Evolutionary conservation across 1,140 invertebrate genomes (phyloP).

Genomic region (Orchestia grillus): DNA sequence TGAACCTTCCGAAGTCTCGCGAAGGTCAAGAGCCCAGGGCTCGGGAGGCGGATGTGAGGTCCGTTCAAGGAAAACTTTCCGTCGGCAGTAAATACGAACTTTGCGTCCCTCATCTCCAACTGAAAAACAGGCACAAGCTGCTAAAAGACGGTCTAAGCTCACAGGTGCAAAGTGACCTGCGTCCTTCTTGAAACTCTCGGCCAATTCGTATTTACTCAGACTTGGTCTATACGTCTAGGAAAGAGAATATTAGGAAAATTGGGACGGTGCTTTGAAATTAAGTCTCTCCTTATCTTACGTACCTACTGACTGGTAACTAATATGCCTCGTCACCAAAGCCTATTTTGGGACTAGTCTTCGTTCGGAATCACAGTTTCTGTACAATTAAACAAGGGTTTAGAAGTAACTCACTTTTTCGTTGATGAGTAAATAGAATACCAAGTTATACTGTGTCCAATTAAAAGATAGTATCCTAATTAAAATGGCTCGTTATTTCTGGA

Average conservation of each 20-base stretch:
- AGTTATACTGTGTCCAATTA: too few relatives aligned
- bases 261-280: not conserved
- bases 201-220: not conserved
- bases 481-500: too few relatives aligned
- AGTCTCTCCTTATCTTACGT: not conserved
- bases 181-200: not conserved
- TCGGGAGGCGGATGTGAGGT: not conserved
- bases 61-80: constrained; percentile 9
- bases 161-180: not conserved
- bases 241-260: not conserved
- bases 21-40: not conserved
- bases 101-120: constrained; percentile 8
- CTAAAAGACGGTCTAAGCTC: not conserved
- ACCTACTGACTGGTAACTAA: not conserved
- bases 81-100: constrained; percentile 34
- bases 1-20: not conserved
- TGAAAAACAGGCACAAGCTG: constrained; percentile 14
- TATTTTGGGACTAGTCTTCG: too few relatives aligned
- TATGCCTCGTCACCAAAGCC: too few relatives aligned
- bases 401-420: too few relatives aligned
- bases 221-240: not conserved
- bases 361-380: too few relatives aligned
- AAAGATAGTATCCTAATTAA: too few relatives aligned
- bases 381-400: too few relatives aligned
- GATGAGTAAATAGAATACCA: too few relatives aligned